Percentiles rank a stretch among this genome's conserved stretches.
These are phyloP conservation scores for Orthosia cruda DNA, from an alignment of 2,888 invertebrate species.

Conservation along the genomic window DNA sequence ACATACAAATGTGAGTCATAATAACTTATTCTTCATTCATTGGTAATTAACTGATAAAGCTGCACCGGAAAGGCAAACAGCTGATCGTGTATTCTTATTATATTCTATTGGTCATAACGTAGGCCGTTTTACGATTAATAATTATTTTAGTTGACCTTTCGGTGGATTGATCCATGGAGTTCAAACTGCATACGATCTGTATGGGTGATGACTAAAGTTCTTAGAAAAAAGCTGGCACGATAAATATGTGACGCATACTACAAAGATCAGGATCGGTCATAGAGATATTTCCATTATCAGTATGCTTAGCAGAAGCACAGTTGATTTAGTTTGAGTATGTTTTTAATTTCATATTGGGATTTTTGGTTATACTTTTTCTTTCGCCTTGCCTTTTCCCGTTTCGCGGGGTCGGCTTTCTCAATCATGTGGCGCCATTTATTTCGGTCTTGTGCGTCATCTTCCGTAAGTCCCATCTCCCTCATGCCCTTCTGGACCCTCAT, in stretches of 20 bases:
- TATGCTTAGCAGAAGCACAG: not conserved
- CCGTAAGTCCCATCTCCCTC: no score
- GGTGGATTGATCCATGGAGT: conserved; percentile 9
- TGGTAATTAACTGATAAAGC: conserved; percentile 33
- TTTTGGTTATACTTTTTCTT: no score
- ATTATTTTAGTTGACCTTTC: not conserved
- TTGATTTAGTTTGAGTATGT: not conserved
- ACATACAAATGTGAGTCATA: not conserved
- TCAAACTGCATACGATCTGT: conserved; percentile 2
- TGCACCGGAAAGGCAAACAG: conserved; percentile 27
- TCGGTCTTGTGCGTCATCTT: no score
- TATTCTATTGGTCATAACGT: not conserved
- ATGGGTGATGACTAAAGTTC: conserved; percentile 18
- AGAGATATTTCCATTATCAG: not conserved
- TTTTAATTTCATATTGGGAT: not conserved
- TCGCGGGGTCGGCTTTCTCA: no score
- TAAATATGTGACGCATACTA: conserved; percentile 3
- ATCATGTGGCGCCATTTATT: no score
- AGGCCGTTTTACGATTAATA: not conserved
- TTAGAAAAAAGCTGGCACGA: conserved; percentile 10
- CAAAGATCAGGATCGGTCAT: not conserved
- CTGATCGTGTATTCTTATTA: conserved; percentile 9
- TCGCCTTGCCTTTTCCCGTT: no score
- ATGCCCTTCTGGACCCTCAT: no score
- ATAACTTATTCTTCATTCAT: conserved; percentile 19